Evolutionary conservation across 1,140 invertebrate species (phyloP).

Genomic region (Drusus annulatus): DNA sequence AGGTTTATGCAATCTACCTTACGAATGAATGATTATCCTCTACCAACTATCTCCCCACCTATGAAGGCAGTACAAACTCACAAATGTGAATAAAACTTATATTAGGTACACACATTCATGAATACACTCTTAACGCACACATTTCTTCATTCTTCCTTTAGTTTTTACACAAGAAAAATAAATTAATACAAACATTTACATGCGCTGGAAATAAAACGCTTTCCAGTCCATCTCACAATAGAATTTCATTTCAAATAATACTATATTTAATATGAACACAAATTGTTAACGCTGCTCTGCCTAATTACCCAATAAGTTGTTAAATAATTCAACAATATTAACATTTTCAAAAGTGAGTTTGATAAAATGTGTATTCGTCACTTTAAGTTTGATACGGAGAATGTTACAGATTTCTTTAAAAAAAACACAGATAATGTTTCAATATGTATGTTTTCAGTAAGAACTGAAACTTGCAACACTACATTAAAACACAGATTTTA

Average conservation of each 20-base stretch:
- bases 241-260: slow-evolving; percentile 52
- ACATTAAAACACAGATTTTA: too few relatives aligned
- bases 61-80: slow-evolving; percentile 42
- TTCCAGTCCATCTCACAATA: slow-evolving; percentile 25
- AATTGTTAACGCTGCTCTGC: slow-evolving; percentile 40
- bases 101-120: slow-evolving; percentile 28
- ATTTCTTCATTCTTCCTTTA: slow-evolving; percentile 32
- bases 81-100: slow-evolving; percentile 27
- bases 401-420: too few relatives aligned
- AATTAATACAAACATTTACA: background rate
- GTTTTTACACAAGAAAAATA: slow-evolving; percentile 48
- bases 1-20: slow-evolving; percentile 17
- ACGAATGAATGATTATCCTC: slow-evolving; percentile 30
- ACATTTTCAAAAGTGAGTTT: too few relatives aligned
- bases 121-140: slow-evolving; percentile 37
- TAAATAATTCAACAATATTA: slow-evolving; percentile 38
- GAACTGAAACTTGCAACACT: too few relatives aligned
- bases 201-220: slow-evolving; percentile 33
- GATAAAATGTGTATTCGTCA: too few relatives aligned
- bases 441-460: too few relatives aligned
- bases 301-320: slow-evolving; percentile 12
- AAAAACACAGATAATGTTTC: too few relatives aligned
- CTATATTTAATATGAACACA: slow-evolving; percentile 56
- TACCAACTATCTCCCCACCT: slow-evolving; percentile 44
- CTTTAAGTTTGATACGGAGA: too few relatives aligned